Percentiles rank a stretch among this genome's conserved stretches.
These are phyloP conservation scores for Periplaneta americana DNA, from an alignment of 1,140 invertebrate species.

Conservation along the genomic window DNA sequence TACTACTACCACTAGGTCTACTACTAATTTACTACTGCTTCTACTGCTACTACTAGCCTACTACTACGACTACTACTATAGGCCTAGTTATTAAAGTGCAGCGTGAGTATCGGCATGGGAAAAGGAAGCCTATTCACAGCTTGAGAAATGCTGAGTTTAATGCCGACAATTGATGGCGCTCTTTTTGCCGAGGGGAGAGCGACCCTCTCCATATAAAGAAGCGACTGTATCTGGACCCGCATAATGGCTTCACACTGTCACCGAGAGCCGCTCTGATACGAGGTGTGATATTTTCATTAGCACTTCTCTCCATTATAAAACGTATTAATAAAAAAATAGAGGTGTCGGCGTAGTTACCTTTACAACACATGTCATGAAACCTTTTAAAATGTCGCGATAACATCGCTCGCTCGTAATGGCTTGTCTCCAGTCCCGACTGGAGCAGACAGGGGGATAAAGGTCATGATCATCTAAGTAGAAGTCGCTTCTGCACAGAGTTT, in stretches of 20 bases:
- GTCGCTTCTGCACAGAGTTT: background rate
- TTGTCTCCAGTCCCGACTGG: background rate
- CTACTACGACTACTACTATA: too few species aligned
- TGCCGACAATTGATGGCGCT: too few species aligned
- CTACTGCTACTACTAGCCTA: too few species aligned
- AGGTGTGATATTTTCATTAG: background rate
- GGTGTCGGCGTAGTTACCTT: background rate
- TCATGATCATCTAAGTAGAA: background rate
- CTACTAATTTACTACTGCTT: too few species aligned
- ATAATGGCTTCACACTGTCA: background rate
- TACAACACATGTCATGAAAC: slow-evolving; percentile 1
- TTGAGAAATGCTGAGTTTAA: too few species aligned
- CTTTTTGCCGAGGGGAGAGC: too few species aligned
- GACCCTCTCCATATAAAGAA: background rate
- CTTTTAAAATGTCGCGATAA: slow-evolving; percentile 10
- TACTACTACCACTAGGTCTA: too few species aligned
- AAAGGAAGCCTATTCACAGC: too few species aligned
- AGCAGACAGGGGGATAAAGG: background rate
- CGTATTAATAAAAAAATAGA: background rate
- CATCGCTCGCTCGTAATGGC: background rate
- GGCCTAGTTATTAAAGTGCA: too few species aligned
- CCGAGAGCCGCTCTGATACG: background rate
- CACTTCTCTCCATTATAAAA: background rate
- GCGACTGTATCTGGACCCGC: background rate
- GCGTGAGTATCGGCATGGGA: too few species aligned